A percentile compares a stretch with the other conserved stretches of the same genome.
phyloP scores from a whole-genome alignment of 2,113 vertebrate species.

The Myxocyprinus asiaticus region DNA sequence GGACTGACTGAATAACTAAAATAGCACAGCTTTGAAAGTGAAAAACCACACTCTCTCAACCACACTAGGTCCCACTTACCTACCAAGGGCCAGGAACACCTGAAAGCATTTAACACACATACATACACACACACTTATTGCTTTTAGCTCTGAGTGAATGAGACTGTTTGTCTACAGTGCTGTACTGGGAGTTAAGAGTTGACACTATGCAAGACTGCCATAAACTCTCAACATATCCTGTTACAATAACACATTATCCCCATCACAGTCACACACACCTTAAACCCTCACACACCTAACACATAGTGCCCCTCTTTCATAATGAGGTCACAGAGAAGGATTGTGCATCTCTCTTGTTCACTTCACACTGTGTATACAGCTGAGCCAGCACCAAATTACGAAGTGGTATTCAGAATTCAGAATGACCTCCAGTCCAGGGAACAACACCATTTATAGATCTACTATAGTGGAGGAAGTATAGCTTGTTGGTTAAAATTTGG shows the following conservation, averaged over 20 bases:
- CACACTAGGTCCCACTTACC: too few species aligned
- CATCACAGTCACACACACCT: conserved; percentile 28
- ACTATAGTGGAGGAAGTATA: background rate
- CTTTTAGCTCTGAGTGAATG: conserved; percentile 56
- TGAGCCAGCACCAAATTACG: background rate
- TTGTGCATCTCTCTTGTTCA: conserved; percentile 13
- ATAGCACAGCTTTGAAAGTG: too few species aligned
- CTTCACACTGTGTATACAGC: conserved; percentile 27
- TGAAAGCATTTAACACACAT: conserved; percentile 44
- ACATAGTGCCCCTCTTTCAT: conserved; percentile 27
- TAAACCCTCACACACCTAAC: conserved; percentile 30
- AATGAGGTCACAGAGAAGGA: conserved; percentile 24
- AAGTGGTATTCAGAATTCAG: background rate
- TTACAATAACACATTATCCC: conserved; percentile 67
- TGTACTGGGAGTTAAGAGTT: conserved; percentile 45
- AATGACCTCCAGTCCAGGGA: too few species aligned
- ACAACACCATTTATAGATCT: background rate
- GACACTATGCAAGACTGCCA: conserved; percentile 55
- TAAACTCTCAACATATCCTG: conserved; percentile 60
- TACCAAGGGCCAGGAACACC: conserved; percentile 30
- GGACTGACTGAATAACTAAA: too few species aligned
- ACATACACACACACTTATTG: conserved; percentile 28
- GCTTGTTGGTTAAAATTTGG: background rate
- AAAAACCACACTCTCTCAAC: too few species aligned
- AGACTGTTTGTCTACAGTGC: conserved; percentile 61